phyloP scores from a whole-genome alignment of 1,140 invertebrate species.

The Tetraneura akinire region DNA sequence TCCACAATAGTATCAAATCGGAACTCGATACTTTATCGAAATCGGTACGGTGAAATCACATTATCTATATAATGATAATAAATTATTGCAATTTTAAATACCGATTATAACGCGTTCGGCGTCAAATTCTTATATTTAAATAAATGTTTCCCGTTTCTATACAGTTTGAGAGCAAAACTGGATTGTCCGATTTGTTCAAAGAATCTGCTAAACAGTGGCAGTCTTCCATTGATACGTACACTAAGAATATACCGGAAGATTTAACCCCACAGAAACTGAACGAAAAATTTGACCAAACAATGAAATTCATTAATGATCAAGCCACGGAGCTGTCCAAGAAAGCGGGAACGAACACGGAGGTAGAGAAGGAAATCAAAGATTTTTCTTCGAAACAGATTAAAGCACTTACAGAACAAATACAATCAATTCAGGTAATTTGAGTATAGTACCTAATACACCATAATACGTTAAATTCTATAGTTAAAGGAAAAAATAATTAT shows the following conservation, averaged over 20 bases:
- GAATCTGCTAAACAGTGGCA: conserved; percentile 1
- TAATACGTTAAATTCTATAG: no score
- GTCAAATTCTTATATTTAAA: no score
- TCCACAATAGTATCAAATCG: not conserved
- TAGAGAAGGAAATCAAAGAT: not conserved
- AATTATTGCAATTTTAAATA: no score
- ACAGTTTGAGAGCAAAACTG: not conserved
- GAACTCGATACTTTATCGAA: not conserved
- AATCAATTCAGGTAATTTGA: not conserved
- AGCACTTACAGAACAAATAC: not conserved
- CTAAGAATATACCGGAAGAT: not conserved
- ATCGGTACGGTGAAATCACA: not conserved
- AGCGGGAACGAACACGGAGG: not conserved
- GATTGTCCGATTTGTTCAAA: not conserved
- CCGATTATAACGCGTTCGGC: no score
- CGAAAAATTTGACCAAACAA: not conserved
- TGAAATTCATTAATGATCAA: not conserved
- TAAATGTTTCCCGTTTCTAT: no score
- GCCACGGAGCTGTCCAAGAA: not conserved
- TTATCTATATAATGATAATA: no score
- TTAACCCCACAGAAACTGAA: not conserved
- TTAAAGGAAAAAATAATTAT: no score
- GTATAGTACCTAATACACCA: no score
- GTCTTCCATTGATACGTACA: not conserved
- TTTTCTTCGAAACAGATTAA: conserved; percentile 25